Percentiles rank a stretch among this genome's conserved stretches.
phyloP scores from a whole-genome alignment of 2,797 vertebrate species.

The Trachurus trachurus region DNA sequence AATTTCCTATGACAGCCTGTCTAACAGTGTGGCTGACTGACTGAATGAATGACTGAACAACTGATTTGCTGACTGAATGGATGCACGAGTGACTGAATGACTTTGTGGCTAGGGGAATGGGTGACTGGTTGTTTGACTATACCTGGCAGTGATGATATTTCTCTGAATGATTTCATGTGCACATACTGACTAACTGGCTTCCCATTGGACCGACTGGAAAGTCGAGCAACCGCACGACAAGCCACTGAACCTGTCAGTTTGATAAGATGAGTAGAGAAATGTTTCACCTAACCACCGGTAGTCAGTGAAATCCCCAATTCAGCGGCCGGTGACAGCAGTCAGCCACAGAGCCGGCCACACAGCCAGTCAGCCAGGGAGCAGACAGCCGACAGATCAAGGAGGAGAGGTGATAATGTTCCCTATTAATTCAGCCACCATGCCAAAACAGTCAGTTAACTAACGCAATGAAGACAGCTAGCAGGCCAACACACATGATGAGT shows the following conservation, averaged over 20 bases:
- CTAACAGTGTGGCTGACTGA: conserved; percentile 34
- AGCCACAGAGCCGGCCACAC: conserved; percentile 18
- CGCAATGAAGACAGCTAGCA: conserved; percentile 60
- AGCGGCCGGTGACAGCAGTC: conserved; percentile 8
- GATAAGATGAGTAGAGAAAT: conserved; percentile 20
- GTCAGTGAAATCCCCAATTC: conserved; percentile 25
- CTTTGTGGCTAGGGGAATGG: conserved; percentile 26
- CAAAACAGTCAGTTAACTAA: conserved; percentile 61
- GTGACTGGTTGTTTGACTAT: conserved; percentile 36
- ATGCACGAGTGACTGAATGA: conserved; percentile 22
- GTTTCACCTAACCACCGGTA: conserved; percentile 21
- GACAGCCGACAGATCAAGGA: conserved; percentile 49
- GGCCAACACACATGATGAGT: conserved; percentile 65
- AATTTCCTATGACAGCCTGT: conserved; percentile 60
- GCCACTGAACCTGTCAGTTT: conserved; percentile 18
- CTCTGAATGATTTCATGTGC: background rate
- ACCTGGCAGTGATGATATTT: background rate
- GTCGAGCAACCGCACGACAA: conserved; percentile 26
- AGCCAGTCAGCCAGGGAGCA: conserved; percentile 29
- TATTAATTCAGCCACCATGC: conserved; percentile 59
- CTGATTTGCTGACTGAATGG: conserved; percentile 36
- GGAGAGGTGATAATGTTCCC: conserved; percentile 65
- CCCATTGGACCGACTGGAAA: conserved; percentile 21
- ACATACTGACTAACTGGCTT: conserved; percentile 17
- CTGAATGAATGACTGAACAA: conserved; percentile 38